A percentile compares a stretch with the other conserved stretches of the same genome.
phyloP scores from a whole-genome alignment of 53 echinoderm and acorn worm genomes.

The Crossaster papposus region DNA sequence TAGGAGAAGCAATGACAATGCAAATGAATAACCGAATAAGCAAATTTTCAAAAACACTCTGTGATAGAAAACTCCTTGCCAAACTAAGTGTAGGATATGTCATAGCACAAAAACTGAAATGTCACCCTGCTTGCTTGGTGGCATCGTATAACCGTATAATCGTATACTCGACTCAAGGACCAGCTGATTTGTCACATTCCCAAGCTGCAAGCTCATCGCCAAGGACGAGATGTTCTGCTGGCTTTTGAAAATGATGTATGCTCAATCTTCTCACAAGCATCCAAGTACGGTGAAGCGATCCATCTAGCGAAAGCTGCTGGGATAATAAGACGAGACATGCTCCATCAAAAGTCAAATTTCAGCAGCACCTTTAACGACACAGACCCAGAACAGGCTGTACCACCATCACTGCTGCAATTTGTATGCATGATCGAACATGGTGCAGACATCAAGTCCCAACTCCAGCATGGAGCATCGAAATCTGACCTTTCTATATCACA shows the following conservation, averaged over 20 bases:
- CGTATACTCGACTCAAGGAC: constrained; percentile 62
- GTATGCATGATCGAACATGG: constrained; percentile 61
- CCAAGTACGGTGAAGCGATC: constrained; percentile 39
- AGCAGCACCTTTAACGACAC: constrained; percentile 12
- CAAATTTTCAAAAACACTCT: no score
- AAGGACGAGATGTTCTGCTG: constrained; percentile 63
- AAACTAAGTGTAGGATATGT: no score
- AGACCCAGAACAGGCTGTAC: constrained; percentile 25
- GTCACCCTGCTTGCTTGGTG: no score
- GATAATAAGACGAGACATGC: constrained; percentile 50
- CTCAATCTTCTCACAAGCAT: constrained; percentile 7
- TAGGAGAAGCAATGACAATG: no score
- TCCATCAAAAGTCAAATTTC: constrained; percentile 20
- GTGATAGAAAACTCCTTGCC: no score
- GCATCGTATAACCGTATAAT: no score
- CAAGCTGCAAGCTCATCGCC: constrained; percentile 37
- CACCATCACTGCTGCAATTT: constrained; percentile 35
- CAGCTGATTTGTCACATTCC: constrained; percentile 43
- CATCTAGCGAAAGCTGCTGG: constrained; percentile 62
- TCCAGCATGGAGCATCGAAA: constrained; percentile 38
- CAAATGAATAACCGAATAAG: no score
- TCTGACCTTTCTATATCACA: constrained; percentile 43
- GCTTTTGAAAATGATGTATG: constrained; percentile 43
- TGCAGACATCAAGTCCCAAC: constrained; percentile 46
- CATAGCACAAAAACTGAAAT: no score